A percentile compares a stretch with the other conserved stretches of the same genome.
phyloP scores from a whole-genome alignment of 2,113 vertebrate genomes.

The Thryonomys swinderianus region DNA sequence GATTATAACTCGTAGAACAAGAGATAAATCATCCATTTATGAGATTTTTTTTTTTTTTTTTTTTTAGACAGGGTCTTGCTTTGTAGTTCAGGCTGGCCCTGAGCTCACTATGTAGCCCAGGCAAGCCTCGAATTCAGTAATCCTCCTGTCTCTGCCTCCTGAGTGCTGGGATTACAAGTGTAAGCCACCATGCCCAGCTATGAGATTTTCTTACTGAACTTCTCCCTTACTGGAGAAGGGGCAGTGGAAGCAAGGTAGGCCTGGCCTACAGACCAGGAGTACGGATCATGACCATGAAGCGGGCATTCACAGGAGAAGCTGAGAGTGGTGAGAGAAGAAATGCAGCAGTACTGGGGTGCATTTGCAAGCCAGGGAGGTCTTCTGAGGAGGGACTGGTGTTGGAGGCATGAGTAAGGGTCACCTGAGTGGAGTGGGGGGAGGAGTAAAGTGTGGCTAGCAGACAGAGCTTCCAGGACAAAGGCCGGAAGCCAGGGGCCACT shows the following conservation, averaged over 20 bases:
- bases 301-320: fast-evolving
- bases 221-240: background rate
- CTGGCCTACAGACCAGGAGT: too few species aligned
- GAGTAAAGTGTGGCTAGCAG: too few species aligned
- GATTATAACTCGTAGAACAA: background rate
- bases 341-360: fast-evolving
- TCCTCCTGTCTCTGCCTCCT: too few species aligned
- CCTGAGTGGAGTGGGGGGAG: background rate
- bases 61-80: too few species aligned
- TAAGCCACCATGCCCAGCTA: too few species aligned
- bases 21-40: background rate
- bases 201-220: background rate
- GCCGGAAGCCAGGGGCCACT: background rate
- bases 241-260: background rate
- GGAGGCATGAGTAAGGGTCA: background rate
- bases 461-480: background rate
- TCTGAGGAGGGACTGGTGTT: background rate
- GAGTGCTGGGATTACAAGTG: too few species aligned
- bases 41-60: too few species aligned
- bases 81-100: too few species aligned
- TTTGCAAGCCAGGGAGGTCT: background rate
- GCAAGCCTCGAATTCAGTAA: too few species aligned
- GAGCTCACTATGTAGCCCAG: too few species aligned
- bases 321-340: background rate
- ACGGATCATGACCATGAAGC: background rate